Evolutionary conservation across 2,797 vertebrate species (phyloP).

Genomic region (Hippocampus kuda): DNA sequence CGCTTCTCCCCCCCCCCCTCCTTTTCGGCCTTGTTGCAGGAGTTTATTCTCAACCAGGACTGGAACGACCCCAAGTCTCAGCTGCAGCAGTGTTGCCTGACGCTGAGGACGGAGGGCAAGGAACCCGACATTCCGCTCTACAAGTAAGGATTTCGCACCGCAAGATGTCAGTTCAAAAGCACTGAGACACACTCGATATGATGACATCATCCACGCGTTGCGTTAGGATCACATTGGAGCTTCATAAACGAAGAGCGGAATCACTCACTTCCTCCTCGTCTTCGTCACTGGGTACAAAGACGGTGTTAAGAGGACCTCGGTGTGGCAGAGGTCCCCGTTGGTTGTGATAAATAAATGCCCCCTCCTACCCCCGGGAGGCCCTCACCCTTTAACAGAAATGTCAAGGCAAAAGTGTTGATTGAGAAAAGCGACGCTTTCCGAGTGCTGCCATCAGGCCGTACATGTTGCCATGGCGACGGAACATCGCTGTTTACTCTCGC

Average conservation of each 20-base stretch:
- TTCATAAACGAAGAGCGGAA: background rate
- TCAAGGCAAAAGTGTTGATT: conserved; percentile 50
- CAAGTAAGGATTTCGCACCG: conserved; percentile 73
- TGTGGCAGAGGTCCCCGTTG: conserved; percentile 40
- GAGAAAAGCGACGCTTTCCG: conserved; percentile 33
- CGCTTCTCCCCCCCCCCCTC: too few species aligned
- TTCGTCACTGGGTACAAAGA: background rate
- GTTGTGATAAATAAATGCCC: conserved; percentile 40
- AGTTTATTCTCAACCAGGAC: conserved; percentile 98
- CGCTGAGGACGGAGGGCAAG: conserved; percentile 92
- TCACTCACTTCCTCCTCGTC: background rate
- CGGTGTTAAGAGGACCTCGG: background rate
- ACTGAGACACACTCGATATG: too few species aligned
- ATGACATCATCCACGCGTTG: too few species aligned
- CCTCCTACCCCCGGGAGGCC: conserved; percentile 15
- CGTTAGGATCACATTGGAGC: too few species aligned
- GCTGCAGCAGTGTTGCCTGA: conserved; percentile 95
- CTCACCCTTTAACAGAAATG: conserved; percentile 35
- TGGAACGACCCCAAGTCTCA: conserved; percentile 99
- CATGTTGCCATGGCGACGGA: conserved; percentile 50
- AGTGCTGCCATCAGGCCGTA: conserved; percentile 14
- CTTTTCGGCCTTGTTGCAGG: conserved; percentile 58
- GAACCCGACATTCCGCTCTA: conserved; percentile 97
- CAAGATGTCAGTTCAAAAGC: too few species aligned
- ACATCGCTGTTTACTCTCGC: conserved; percentile 15